phyloP scores from a whole-genome alignment of 2,888 invertebrate species.

The Eumacrocentrus americanus region DNA sequence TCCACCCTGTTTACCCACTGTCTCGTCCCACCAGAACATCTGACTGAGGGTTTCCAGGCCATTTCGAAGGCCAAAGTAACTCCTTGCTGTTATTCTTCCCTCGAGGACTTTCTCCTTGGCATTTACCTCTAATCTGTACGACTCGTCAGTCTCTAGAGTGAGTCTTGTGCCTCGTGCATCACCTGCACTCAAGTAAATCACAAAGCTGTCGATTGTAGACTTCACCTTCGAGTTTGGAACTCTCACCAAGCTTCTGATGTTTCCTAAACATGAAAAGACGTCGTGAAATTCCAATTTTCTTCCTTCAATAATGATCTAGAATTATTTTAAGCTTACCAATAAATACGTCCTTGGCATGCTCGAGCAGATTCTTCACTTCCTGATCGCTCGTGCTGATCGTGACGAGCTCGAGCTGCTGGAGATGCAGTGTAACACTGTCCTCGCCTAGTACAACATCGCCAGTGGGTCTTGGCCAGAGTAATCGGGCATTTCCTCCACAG shows the following conservation, averaged over 20 bases:
- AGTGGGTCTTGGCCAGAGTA: conserved; percentile 81
- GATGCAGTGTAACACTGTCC: conserved; percentile 68
- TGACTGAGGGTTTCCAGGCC: conserved; percentile 74
- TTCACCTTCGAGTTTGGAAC: conserved; percentile 49
- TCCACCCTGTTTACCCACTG: conserved; percentile 65
- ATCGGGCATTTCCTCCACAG: conserved; percentile 72
- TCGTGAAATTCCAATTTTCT: too few species aligned
- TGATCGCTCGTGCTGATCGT: conserved; percentile 51
- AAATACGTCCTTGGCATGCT: conserved; percentile 58
- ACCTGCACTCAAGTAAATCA: conserved; percentile 51
- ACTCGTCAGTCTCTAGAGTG: conserved; percentile 74
- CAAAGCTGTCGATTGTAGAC: conserved; percentile 49
- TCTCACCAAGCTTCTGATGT: conserved; percentile 51
- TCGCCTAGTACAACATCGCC: conserved; percentile 72
- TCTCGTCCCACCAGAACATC: conserved; percentile 80
- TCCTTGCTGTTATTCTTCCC: conserved; percentile 70
- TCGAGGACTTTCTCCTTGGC: conserved; percentile 64
- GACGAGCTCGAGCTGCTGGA: conserved; percentile 62
- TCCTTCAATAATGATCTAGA: too few species aligned
- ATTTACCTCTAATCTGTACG: conserved; percentile 71
- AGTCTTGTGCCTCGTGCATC: conserved; percentile 67
- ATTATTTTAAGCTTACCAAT: conserved; percentile 51
- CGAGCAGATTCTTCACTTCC: conserved; percentile 53
- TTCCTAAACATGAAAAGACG: conserved; percentile 41
- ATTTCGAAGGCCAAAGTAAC: conserved; percentile 73